Percentiles rank a stretch among this genome's conserved stretches.
These are phyloP conservation scores for Melanotaenia nigrans DNA, from an alignment of 2,797 vertebrate genomes.

Conservation along the genomic window DNA sequence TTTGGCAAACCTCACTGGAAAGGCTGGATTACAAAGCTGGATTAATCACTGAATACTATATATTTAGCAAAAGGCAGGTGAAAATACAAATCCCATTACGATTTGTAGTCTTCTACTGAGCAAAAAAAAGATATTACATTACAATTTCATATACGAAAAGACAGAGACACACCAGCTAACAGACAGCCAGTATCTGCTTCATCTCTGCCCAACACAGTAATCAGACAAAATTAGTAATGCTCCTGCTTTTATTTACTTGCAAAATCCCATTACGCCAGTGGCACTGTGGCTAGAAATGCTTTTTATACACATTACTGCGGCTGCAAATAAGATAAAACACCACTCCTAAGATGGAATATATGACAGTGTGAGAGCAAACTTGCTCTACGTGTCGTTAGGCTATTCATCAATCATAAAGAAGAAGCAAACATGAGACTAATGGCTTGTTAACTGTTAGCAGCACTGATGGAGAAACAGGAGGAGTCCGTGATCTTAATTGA, in stretches of 20 bases:
- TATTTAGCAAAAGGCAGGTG: neutral
- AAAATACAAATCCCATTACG: slow-evolving; percentile 5
- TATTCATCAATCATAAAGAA: slow-evolving; percentile 70
- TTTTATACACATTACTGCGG: slow-evolving; percentile 76
- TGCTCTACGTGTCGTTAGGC: slow-evolving; percentile 68
- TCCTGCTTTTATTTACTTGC: slow-evolving; percentile 76
- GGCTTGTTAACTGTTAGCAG: slow-evolving; percentile 47
- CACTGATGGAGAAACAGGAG: slow-evolving; percentile 18
- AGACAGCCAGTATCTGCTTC: slow-evolving; percentile 57
- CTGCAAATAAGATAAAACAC: slow-evolving; percentile 76
- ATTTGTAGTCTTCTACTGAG: neutral
- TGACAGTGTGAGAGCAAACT: slow-evolving; percentile 62
- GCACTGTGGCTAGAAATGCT: slow-evolving; percentile 70
- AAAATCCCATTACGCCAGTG: slow-evolving; percentile 71
- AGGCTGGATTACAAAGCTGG: slow-evolving; percentile 47
- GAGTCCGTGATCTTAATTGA: neutral
- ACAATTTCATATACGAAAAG: slow-evolving; percentile 18
- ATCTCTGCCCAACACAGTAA: slow-evolving; percentile 57
- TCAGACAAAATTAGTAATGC: slow-evolving; percentile 63
- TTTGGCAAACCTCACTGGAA: slow-evolving; percentile 68
- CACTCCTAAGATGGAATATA: slow-evolving; percentile 71
- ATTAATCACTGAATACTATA: slow-evolving; percentile 40
- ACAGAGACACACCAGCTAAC: slow-evolving; percentile 28
- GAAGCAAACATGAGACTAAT: slow-evolving; percentile 44
- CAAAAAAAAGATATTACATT: neutral